Evolutionary conservation across 2,113 vertebrate species (phyloP).

Genomic region (Cynopterus brachyotis): DNA sequence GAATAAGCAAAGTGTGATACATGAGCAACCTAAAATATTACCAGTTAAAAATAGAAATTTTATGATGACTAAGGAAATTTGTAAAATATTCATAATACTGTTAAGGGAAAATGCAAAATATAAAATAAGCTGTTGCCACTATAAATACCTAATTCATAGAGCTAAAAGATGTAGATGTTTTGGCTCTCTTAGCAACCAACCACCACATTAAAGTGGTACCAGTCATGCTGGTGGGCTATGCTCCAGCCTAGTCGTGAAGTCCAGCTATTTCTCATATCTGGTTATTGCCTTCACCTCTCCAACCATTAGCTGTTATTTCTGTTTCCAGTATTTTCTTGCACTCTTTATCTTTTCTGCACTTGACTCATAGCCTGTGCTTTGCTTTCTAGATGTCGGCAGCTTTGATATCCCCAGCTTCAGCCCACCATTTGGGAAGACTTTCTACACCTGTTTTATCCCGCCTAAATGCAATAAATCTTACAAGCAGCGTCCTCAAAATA

Average conservation of each 20-base stretch:
- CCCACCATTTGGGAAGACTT: not conserved
- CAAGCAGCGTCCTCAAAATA: not conserved
- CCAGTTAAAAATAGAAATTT: not conserved
- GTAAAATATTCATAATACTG: not conserved
- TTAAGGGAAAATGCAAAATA: not conserved
- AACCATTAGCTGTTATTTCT: not conserved
- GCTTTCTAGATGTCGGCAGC: not conserved
- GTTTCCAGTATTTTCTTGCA: not conserved
- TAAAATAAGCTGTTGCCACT: not conserved
- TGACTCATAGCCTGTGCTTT: not conserved
- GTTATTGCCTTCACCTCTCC: not conserved
- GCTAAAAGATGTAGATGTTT: not conserved
- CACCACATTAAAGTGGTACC: not conserved
- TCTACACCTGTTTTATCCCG: not conserved
- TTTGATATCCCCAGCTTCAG: not conserved
- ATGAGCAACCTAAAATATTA: not conserved
- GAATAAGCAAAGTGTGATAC: not conserved
- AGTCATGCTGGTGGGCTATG: not conserved
- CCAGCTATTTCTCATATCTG: not conserved
- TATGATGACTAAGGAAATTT: conserved; percentile 5
- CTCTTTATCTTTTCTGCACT: not conserved
- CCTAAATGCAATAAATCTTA: not conserved
- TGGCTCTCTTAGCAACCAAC: not conserved
- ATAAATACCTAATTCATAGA: not conserved
- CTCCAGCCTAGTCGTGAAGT: not conserved